phyloP scores from a whole-genome alignment of 92 coral and sea anemone species.

The Epizoanthus ramosus region DNA sequence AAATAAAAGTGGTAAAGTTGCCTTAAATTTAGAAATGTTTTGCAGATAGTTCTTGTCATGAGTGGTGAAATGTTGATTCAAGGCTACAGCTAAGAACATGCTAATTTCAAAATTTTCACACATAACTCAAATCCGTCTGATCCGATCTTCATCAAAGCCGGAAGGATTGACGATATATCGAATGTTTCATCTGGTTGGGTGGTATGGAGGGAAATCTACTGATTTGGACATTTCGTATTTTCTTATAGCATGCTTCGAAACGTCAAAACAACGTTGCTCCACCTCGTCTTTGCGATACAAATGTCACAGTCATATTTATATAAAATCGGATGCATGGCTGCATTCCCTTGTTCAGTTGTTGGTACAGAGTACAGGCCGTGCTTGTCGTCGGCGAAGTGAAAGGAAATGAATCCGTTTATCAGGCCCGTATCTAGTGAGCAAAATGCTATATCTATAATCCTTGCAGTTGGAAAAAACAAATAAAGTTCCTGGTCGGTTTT shows the following conservation, averaged over 20 bases:
- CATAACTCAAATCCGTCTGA: not conserved
- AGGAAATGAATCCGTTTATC: too few relatives aligned
- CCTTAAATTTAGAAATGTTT: too few relatives aligned
- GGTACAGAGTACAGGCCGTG: too few relatives aligned
- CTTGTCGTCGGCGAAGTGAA: too few relatives aligned
- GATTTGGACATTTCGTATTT: not conserved
- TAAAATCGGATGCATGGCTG: too few relatives aligned
- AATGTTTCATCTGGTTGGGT: not conserved
- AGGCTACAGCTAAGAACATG: not conserved
- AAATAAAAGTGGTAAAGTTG: too few relatives aligned
- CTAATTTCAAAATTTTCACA: slow-evolving; percentile 11
- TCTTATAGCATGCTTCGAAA: not conserved
- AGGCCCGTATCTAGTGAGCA: too few relatives aligned
- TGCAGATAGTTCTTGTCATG: not conserved
- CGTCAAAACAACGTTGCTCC: not conserved
- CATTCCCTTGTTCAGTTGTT: too few relatives aligned
- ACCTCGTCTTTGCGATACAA: not conserved
- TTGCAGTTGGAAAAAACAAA: too few relatives aligned
- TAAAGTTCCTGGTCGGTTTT: too few relatives aligned
- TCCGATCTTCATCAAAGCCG: slow-evolving; percentile 19
- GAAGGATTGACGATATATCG: not conserved
- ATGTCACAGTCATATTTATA: too few relatives aligned
- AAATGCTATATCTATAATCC: too few relatives aligned
- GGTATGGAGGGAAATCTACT: not conserved
- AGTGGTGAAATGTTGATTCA: slow-evolving; percentile 20